Evolutionary conservation across 23 tunicate genomes (phyloP), one percentile per base, ranked within the genome.

Genomic region (Styela clava): DNA sequence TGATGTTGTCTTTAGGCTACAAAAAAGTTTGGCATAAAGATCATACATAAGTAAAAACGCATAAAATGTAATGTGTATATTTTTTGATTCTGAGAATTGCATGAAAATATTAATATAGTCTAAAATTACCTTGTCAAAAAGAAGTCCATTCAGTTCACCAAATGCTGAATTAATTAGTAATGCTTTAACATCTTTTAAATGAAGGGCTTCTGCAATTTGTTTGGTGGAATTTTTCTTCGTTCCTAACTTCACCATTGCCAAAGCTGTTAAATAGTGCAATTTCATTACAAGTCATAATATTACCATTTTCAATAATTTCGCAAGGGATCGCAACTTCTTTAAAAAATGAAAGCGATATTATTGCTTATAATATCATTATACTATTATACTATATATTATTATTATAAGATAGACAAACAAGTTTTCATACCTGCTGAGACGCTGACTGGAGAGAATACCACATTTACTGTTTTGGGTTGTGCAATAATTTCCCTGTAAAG

Each of bases 181-280:
- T 28, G 87, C 79, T 82, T 86, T 90, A 30, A 91, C 69, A 67
- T 85, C 64, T 31, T 44, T 74, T 34, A 91, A 82, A 36, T 74
- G 30, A 23, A 92, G 83, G 9, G 85, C 86, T 0, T 86, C 88
- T 68, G 74, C 79, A 0, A 92, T 92, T 74, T 92, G 88, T 22
- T 74, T 74, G 16, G 88, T 82, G 22, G 91, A 87, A 34, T 86
- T 82, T 31, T 91, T 91, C 64, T 86, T 83, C 27, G 97, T 88
- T 20, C 97, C 97, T 21, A 92, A 63, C 33, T 87, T 83, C 73
- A 74, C 52, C 97, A 92, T 86, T 2, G 91, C 97, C 87, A 92
- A 69, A 29, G 91, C 97, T 92, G 81, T 35, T 29, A 16, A 21
- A 20, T 20, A 3, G 70, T 65, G 77, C 5, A 71, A 27, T 22